These are phyloP conservation scores for Cochlearius cochlearius DNA, from an alignment of 2,113 vertebrate genomes.

Conservation along the genomic window DNA sequence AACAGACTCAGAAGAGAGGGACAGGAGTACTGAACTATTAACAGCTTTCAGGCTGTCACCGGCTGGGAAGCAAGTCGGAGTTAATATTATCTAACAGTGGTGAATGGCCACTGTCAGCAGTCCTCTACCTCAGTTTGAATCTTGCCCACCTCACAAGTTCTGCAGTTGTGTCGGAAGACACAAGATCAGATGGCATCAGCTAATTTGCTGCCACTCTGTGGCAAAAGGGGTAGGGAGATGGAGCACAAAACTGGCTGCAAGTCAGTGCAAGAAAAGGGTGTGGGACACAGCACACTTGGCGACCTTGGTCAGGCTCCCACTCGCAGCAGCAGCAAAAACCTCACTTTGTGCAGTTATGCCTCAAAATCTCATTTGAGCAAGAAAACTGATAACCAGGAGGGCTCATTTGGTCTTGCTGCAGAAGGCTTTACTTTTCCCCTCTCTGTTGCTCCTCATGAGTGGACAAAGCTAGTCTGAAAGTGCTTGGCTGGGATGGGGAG, in stretches of 20 bases:
- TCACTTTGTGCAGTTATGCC: not conserved
- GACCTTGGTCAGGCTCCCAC: not conserved
- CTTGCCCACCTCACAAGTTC: not conserved
- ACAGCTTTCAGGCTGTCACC: not conserved
- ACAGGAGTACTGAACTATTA: not conserved
- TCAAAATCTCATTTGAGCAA: not conserved
- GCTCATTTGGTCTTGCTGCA: not conserved
- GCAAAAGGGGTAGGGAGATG: not conserved
- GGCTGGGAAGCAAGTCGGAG: not conserved
- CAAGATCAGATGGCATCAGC: not conserved
- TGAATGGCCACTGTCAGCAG: not conserved
- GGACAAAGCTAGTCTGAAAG: not conserved
- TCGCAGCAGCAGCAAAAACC: not conserved
- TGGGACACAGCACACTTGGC: too few species aligned
- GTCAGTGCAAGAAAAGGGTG: not conserved
- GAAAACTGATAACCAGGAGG: not conserved
- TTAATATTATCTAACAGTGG: not conserved
- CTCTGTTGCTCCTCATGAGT: not conserved
- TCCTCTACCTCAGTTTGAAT: not conserved
- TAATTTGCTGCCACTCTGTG: not conserved
- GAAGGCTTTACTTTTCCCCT: not conserved
- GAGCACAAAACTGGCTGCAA: not conserved
- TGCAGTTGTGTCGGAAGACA: not conserved
- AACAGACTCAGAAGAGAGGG: not conserved
- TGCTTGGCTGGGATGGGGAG: not conserved